Evolutionary conservation across 1,140 invertebrate species (phyloP), one percentile per base, ranked within the genome.

Genomic region (Paracyclopina nana): DNA sequence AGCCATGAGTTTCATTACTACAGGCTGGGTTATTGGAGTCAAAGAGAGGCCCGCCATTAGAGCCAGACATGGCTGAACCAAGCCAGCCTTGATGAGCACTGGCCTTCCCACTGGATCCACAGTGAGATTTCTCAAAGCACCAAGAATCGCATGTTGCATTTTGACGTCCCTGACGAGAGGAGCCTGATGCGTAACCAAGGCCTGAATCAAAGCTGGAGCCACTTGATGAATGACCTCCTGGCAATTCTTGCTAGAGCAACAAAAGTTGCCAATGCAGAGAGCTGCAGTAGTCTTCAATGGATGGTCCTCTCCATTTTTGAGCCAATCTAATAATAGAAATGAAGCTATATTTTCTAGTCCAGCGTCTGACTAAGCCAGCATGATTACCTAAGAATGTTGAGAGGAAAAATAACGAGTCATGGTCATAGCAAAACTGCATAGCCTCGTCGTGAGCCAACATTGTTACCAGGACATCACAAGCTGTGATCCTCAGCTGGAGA

Each of bases 231-330:
- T 27, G n/a, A 48, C 16, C n/a, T 22, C 14, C 2, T 16, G 16
- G 25, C 20, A 48, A 31, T 48, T 26, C 25, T 48, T 28, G 16
- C 30, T 28, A 31, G 11, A n/a, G n/a, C 45, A 48, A 48, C 25
- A 24, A 48, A 48, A 48, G 45, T 48, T 48, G 2, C 45, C 45
- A 5, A 48, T 48, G 25, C 20, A 22, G 24, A 48, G 45, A 31
- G 25, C 25, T 16, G 25, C 45, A 11, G 45, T 29, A 11, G 30
- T 28, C 27, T 28, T 48, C 6, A 48, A 14, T 27, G 27, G 22
- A 20, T n/a, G 16, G 22, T 48, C 45, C 4, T 25, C 27, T 2
- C 9, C 40, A 22, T 11, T 16, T 20, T 4, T n/a, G 9, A 38
- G 34, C 34, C 34, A 38, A 20, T 38, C 34, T 38, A 38, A 5